Base-by-base conservation (phyloP, 1,140 invertebrate species). In the Metopolophium dirhodum region DNA sequence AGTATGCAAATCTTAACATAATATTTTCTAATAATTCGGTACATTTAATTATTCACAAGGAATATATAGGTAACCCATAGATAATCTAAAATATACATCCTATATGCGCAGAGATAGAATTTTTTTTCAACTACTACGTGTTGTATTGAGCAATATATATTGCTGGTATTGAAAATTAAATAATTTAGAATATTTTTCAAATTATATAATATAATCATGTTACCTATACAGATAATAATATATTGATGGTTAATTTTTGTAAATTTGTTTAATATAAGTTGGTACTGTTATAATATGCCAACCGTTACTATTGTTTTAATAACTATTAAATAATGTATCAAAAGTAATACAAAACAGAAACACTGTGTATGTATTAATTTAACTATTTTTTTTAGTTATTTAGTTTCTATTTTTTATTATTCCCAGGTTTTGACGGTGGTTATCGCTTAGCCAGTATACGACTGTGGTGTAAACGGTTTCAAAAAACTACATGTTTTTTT, bases 401-500 rank as follows among this genome's bases (percentile, higher is more conserved):
- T 35, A 88, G 47, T 88, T 88, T 49, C 8, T 91, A 82, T 83
- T 41, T 41, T 93, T 85, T 93, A 57, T 93, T 86, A 85, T 93
- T 41, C 77, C 14, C 82, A 93, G 91, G 82, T 93, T 85, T 54
- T 49, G 91, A 93, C 26, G 35, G 14, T 35, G 82, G 91, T 57
- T 85, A 93, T 54, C 91, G 91, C 37, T 85, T 93, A 93, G 8
- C 82, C 91, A 41, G 35, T 86, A 54, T 93, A 86, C 82, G 37
- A 61, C 47, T 57, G 45, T 93, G 91, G 91, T 93, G 41, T 93
- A 86, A 93, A 11, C 85, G 26, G n/a, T 93, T 41, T 85, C 82
- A 85, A 85, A 93, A 93, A 93, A 93, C 91, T 22, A 30, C 91
- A 41, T 86, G 2, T 93, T 93, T 93, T 93, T 93, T 93, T 86